phyloP scores from a whole-genome alignment of 1,140 invertebrate species.

The Propsilocerus akamusi region DNA sequence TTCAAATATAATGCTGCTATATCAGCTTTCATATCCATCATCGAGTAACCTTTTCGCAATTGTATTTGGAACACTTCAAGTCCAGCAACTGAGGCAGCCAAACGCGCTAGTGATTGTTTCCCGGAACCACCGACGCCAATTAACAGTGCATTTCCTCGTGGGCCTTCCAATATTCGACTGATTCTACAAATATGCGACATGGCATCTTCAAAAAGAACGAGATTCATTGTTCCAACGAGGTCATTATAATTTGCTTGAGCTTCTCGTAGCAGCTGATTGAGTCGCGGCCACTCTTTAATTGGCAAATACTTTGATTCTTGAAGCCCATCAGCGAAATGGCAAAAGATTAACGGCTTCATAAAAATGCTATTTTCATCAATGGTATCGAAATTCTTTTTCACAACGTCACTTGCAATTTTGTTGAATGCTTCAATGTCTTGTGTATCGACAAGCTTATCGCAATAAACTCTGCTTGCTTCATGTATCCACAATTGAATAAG shows the following conservation, averaged over 20 bases:
- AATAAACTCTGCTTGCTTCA: constrained; percentile 75
- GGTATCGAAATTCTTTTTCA: constrained; percentile 71
- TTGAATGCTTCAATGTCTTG: constrained; percentile 54
- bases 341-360: constrained; percentile 61
- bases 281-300: constrained; percentile 46
- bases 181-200: constrained; percentile 84
- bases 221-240: constrained; percentile 74
- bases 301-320: constrained; percentile 83
- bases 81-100: constrained; percentile 75
- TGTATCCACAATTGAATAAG: constrained; percentile 74
- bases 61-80: constrained; percentile 86
- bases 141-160: constrained; percentile 77
- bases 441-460: constrained; percentile 70
- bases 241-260: constrained; percentile 73
- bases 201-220: constrained; percentile 91
- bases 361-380: constrained; percentile 42
- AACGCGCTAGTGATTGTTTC: constrained; percentile 74
- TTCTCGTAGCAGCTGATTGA: constrained; percentile 60
- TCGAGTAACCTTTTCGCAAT: constrained; percentile 69
- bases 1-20: constrained; percentile 70
- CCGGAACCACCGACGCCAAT: constrained; percentile 90
- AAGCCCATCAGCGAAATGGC: constrained; percentile 79
- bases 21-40: constrained; percentile 67
- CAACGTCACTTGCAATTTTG: constrained; percentile 51
- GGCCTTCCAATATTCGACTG: constrained; percentile 79